Base-by-base conservation (phyloP, 2,888 invertebrate species). In the Meteorus colon region DNA sequence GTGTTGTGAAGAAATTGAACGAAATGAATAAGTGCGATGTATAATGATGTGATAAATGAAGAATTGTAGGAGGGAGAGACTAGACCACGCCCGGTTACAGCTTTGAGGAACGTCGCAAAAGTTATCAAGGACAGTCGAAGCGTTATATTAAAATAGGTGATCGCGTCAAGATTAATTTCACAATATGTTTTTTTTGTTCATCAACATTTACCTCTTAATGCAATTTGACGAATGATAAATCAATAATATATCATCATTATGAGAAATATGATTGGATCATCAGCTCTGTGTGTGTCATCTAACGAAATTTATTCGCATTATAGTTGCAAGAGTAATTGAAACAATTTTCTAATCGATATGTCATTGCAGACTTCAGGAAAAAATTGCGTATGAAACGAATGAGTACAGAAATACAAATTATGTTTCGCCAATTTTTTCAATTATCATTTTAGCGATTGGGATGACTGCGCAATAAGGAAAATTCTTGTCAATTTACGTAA, bases 151-250 rank as follows among this genome's bases (percentile, higher is more conserved):
- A 80, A 79, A 81, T 81, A 75, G 77, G 81, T 74, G 79, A 78
- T 81, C 78, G 77, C 72, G 78, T 81, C 76, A 77, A 79, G 79
- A 81, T 78, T 75, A 78, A 78, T 79, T 80, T 73, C 66, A 12
- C 41, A 10, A 41, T 1, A 63, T 75, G 66, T 70, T 37, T 76
- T 76, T 34, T 34, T 72, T 74, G 55, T 73, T 75, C 63, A 70
- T 37, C 73, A 62, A 74, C 68, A 75, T n/a, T 41, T 48, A 66
- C 55, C 65, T 70, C 24, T 65, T 19, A 12, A 59, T 12, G 51
- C 73, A 48, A 72, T 55, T 71, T 37, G 69, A 16, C 27, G 34
- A 19, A 48, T 31, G 59, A 41, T 31, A 31, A 66, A 67, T 60
- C 60, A n/a, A 65, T 55, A 55, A 55, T 8, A 19, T 19, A 59